A percentile compares a stretch with the other conserved stretches of the same genome.
phyloP scores from a whole-genome alignment of 2,113 vertebrate species.

The Bos javanicus region DNA sequence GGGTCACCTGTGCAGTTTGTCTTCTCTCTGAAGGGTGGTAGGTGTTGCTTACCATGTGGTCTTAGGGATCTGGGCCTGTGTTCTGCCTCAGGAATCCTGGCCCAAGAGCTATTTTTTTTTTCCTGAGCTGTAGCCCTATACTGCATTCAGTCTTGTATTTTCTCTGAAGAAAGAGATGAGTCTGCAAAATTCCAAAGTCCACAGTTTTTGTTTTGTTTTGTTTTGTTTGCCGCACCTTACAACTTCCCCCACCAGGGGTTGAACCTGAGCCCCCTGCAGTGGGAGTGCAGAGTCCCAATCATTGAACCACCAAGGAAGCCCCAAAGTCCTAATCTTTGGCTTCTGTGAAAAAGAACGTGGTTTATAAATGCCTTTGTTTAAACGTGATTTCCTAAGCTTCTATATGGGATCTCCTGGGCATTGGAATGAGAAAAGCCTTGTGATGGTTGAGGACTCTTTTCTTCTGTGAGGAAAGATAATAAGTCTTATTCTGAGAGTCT shows the following conservation, averaged over 20 bases:
- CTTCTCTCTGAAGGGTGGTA: background rate
- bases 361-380: conserved; percentile 37
- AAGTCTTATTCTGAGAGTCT: background rate
- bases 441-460: background rate
- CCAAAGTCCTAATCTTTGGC: background rate
- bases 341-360: background rate
- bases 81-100: background rate
- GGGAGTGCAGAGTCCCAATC: background rate
- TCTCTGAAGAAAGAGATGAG: background rate
- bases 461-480: background rate
- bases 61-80: background rate
- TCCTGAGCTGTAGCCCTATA: background rate
- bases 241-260: background rate
- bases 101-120: background rate
- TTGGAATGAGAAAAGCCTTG: background rate
- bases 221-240: background rate
- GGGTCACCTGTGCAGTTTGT: background rate
- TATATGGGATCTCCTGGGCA: background rate
- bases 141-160: background rate
- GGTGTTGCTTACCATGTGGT: background rate
- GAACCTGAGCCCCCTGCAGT: background rate
- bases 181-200: conserved; percentile 9
- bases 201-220: background rate
- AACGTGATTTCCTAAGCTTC: background rate
- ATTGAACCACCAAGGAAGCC: background rate